These are phyloP conservation scores for Zingel zingel DNA, from an alignment of 2,113 vertebrate genomes.

Conservation along the genomic window DNA sequence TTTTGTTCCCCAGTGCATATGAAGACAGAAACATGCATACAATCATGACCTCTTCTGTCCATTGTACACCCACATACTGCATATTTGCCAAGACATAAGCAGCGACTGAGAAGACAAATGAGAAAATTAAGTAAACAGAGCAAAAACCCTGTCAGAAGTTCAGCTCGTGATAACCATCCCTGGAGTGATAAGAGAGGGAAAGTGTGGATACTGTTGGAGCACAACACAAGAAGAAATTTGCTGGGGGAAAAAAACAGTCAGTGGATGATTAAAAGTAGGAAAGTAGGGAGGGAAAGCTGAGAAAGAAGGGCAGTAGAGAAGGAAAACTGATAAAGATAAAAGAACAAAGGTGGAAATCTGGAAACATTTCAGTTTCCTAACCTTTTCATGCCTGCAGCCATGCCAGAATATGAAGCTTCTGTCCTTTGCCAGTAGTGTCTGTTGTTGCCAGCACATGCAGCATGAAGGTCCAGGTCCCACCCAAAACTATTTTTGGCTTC, in stretches of 20 bases:
- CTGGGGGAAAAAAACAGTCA: neutral
- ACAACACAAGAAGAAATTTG: conserved; percentile 2
- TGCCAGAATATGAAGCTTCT: conserved; percentile 38
- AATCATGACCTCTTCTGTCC: conserved; percentile 25
- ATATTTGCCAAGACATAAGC: conserved; percentile 32
- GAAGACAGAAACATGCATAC: conserved; percentile 29
- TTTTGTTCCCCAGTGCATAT: conserved; percentile 12
- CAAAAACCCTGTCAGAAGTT: conserved; percentile 23
- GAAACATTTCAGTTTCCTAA: conserved; percentile 60
- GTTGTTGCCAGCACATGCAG: conserved; percentile 51
- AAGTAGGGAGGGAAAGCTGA: neutral
- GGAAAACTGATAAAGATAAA: conserved; percentile 42
- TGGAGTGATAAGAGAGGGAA: conserved; percentile 2
- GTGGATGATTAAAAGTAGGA: neutral
- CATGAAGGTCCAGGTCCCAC: conserved; percentile 24
- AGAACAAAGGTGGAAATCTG: conserved; percentile 57
- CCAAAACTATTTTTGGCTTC: conserved; percentile 16
- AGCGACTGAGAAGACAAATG: conserved; percentile 21
- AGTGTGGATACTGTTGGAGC: neutral
- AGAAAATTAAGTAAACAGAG: conserved; percentile 39
- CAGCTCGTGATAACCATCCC: conserved; percentile 23
- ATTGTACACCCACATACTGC: conserved; percentile 30
- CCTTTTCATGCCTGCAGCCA: conserved; percentile 25
- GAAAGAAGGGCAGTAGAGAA: conserved; percentile 1
- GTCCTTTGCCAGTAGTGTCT: conserved; percentile 20